Percentiles rank a stretch among this genome's conserved stretches.
Evolutionary conservation across 2,888 invertebrate species (phyloP).

Genomic region (Dasypolia templi): DNA sequence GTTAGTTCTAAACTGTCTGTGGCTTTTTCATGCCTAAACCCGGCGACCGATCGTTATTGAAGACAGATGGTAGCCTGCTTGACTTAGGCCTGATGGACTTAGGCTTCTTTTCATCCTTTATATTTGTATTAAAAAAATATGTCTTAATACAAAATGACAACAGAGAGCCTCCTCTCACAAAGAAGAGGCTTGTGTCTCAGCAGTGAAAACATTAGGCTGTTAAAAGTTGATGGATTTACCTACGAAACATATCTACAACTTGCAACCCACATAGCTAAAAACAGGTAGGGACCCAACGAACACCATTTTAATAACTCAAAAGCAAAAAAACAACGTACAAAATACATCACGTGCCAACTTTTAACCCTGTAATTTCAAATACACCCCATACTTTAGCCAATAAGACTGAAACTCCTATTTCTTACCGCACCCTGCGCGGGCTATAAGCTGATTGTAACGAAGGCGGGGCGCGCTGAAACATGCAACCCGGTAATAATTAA

Average conservation of each 20-base stretch:
- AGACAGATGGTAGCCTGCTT: no score
- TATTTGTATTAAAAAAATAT: background rate
- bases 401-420: constrained; percentile 40
- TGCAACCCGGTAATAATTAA: constrained; percentile 63
- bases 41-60: background rate
- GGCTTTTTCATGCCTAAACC: background rate
- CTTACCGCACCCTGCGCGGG: constrained; percentile 40
- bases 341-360: constrained; percentile 31
- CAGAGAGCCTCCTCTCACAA: no score
- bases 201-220: no score
- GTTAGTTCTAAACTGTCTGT: background rate
- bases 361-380: constrained; percentile 33
- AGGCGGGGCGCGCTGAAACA: constrained; percentile 68
- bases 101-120: background rate
- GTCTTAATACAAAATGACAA: no score
- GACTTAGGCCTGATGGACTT: background rate
- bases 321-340: constrained; percentile 4
- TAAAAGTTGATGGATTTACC: background rate
- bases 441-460: constrained; percentile 47
- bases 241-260: background rate
- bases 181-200: no score
- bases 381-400: constrained; percentile 28
- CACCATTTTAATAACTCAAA: constrained; percentile 36
- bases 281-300: background rate
- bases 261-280: background rate